These are phyloP conservation scores for Dusona sp. DNA, from an alignment of 2,888 invertebrate genomes.

Conservation along the genomic window DNA sequence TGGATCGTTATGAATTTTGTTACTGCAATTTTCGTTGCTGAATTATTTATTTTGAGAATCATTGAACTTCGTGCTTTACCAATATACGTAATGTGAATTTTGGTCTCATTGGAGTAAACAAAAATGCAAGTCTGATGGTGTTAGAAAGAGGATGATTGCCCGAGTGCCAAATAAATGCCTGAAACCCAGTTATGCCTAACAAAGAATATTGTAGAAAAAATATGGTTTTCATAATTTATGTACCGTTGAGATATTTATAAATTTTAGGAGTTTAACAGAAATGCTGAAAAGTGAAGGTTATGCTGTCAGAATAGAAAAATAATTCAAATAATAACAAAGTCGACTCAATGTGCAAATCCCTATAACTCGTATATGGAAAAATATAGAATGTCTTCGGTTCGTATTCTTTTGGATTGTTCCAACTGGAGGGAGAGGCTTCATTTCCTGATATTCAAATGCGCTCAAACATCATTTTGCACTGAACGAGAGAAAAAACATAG, in stretches of 20 bases:
- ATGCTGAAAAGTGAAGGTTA: neutral
- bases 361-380: neutral
- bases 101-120: neutral
- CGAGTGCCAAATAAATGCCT: conserved; percentile 1
- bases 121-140: neutral
- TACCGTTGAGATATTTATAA: neutral
- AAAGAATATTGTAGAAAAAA: conserved; percentile 1
- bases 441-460: conserved; percentile 84
- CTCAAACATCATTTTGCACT: conserved; percentile 81
- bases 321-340: neutral
- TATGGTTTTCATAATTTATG: conserved; percentile 55
- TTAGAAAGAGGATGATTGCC: neutral
- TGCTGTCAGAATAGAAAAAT: neutral
- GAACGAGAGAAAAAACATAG: conserved; percentile 55
- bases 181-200: neutral
- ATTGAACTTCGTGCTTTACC: neutral
- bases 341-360: neutral
- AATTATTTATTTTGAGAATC: neutral
- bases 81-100: neutral
- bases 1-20: neutral
- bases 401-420: conserved; percentile 29
- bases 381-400: neutral
- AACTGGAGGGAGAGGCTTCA: conserved; percentile 81
- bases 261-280: neutral
- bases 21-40: neutral